A percentile compares a stretch with the other conserved stretches of the same genome.
Conservation (phyloP, 2,797 vertebrate species). For the Rhinella marina region DNA sequence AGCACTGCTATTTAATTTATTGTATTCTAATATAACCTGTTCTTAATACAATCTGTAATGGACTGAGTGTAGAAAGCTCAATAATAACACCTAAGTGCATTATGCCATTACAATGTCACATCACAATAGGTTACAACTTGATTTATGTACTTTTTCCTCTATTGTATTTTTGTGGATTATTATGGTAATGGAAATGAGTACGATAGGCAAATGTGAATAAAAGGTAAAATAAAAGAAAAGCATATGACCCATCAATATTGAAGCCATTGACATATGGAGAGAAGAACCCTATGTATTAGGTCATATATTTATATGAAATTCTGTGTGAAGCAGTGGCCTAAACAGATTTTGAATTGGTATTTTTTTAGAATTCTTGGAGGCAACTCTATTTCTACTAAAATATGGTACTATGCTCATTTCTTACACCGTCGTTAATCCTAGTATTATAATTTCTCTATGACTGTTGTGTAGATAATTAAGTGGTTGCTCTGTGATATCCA, state of each 20-base stretch:
- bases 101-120: neutral
- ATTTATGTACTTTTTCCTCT: neutral
- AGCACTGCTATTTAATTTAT: neutral
- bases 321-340: neutral
- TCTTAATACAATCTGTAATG: neutral
- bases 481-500: neutral
- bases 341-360: neutral
- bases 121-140: neutral
- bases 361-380: neutral
- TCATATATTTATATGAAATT: neutral
- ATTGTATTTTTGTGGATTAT: neutral
- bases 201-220: too few species aligned
- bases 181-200: too few species aligned
- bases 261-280: neutral
- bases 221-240: too few species aligned
- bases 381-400: too few species aligned
- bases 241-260: too few species aligned
- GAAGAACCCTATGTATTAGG: neutral
- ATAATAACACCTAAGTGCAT: neutral
- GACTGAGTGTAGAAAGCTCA: neutral
- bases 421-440: neutral
- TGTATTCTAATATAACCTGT: neutral
- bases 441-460: neutral
- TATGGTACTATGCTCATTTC: neutral
- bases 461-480: neutral